These are phyloP conservation scores for Exaiptasia diaphana DNA, from an alignment of 64 coral and sea anemone species.

Conservation along the genomic window DNA sequence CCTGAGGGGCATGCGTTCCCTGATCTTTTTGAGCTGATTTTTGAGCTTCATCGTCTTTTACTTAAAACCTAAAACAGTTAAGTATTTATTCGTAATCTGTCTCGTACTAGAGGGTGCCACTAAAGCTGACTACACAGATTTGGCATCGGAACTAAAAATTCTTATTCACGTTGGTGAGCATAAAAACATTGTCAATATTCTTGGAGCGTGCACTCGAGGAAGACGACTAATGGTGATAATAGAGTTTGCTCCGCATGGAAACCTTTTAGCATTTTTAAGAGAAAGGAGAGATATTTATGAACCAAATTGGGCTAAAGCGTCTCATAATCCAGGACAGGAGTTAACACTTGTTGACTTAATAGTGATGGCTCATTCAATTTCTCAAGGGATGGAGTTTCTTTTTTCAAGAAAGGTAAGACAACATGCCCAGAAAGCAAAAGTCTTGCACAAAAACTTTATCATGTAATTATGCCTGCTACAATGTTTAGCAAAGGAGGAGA, in stretches of 20 bases:
- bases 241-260: slow-evolving; percentile 74
- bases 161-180: slow-evolving; percentile 67
- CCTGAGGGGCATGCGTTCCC: no score
- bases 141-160: slow-evolving; percentile 79
- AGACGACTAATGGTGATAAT: slow-evolving; percentile 60
- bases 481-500: no score
- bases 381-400: slow-evolving; percentile 73
- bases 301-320: slow-evolving; percentile 57
- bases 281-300: slow-evolving; percentile 44
- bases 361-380: slow-evolving; percentile 50
- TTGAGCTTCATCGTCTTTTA: no score
- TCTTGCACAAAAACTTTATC: no score
- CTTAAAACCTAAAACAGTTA: no score
- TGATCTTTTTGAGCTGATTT: no score
- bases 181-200: slow-evolving; percentile 62
- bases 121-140: slow-evolving; percentile 55
- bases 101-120: slow-evolving; percentile 31
- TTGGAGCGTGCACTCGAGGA: slow-evolving; percentile 65
- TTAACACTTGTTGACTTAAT: slow-evolving; percentile 69
- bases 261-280: slow-evolving; percentile 39
- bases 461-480: no score
- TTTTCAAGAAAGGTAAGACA: slow-evolving; percentile 63
- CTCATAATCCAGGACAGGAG: slow-evolving; percentile 42
- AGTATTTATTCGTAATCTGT: no score
- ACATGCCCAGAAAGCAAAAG: no score